Base-by-base conservation (phyloP, 1,140 invertebrate genomes). In the Thereuonema tuberculata region DNA sequence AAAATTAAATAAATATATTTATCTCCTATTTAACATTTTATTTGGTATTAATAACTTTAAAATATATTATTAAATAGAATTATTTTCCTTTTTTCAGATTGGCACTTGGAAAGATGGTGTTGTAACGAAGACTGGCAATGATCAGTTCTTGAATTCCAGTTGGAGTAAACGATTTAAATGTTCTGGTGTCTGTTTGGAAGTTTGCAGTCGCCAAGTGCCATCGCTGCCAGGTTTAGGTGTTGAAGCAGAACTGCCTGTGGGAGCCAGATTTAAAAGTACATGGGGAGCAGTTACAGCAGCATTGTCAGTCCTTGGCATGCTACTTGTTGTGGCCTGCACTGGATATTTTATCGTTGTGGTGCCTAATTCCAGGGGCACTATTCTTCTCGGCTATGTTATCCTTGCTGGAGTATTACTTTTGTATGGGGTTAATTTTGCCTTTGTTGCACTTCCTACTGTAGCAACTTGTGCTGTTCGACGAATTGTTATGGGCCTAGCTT, bases 331-430 rank as follows among this genome's bases (percentile, higher is more conserved):
- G 5, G 70, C 72, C 25, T 70, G 75, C 56, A 73, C 75, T 37
- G 62, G 76, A 15, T 80, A 77, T 62, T 72, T 80, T 60, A 62
- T 77, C 54, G 67, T 74, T 47, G 70, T 72, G 14, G 75, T 75
- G 65, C 74, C 75, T 2, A 69, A 72, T 9, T 67, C 71, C 21
- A 70, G 72, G 24, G 76, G 76, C 23, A 77, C 75, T 2, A 73
- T 76, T 2, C 67, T 77, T 5, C 65, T 80, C 1, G 77, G 75
- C 0, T 78, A 75, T 67, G 69, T 76, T 62, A 71, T 77, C 9
- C 65, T 75, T 2, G 70, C 77, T 60, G 77, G 75, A 21, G 68
- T 78, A 47, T 65, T 78, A 20, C 62, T 77, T 1, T 58, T 78
- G 31, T 79, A 75, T 62, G 64, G 68, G 5, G 67, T 73, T 25